phyloP scores from a whole-genome alignment of 1,140 invertebrate species.

The Brachionus calyciflorus region DNA sequence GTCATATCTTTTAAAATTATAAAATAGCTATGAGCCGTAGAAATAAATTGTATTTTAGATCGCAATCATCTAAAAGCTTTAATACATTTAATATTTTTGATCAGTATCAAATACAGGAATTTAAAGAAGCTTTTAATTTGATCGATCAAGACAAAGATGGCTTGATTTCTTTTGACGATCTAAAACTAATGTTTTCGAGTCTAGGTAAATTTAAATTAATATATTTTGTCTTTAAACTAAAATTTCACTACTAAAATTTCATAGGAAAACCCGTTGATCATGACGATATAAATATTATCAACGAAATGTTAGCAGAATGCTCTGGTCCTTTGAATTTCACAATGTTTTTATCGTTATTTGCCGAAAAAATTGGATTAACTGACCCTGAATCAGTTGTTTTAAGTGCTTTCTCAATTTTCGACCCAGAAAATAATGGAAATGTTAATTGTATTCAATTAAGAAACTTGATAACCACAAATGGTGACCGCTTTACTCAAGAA shows the following conservation, averaged over 20 bases:
- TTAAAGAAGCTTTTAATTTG: constrained; percentile 61
- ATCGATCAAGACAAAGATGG: constrained; percentile 62
- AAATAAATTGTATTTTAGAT: constrained; percentile 53
- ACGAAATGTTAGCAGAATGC: constrained; percentile 95
- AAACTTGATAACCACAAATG: not conserved
- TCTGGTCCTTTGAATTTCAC: constrained; percentile 97
- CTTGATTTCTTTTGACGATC: constrained; percentile 59
- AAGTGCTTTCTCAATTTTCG: constrained; percentile 92
- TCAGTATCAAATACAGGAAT: constrained; percentile 60
- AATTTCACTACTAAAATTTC: not conserved
- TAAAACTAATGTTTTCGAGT: constrained; percentile 62
- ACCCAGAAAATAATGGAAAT: constrained; percentile 78
- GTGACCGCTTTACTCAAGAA: not conserved
- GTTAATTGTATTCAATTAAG: not conserved
- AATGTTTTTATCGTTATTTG: constrained; percentile 94
- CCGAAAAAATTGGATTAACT: constrained; percentile 81
- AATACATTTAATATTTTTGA: constrained; percentile 63
- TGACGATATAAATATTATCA: constrained; percentile 77
- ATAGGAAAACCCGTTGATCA: not conserved
- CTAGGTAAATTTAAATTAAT: constrained; percentile 50
- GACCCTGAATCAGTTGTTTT: constrained; percentile 93
- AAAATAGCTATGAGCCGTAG: too few relatives aligned
- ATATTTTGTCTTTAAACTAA: too few relatives aligned
- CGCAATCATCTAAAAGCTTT: constrained; percentile 61
- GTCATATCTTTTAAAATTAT: too few relatives aligned